These are phyloP conservation scores for Drosophila miranda DNA, from an alignment of 1,140 invertebrate genomes.

Conservation along the genomic window DNA sequence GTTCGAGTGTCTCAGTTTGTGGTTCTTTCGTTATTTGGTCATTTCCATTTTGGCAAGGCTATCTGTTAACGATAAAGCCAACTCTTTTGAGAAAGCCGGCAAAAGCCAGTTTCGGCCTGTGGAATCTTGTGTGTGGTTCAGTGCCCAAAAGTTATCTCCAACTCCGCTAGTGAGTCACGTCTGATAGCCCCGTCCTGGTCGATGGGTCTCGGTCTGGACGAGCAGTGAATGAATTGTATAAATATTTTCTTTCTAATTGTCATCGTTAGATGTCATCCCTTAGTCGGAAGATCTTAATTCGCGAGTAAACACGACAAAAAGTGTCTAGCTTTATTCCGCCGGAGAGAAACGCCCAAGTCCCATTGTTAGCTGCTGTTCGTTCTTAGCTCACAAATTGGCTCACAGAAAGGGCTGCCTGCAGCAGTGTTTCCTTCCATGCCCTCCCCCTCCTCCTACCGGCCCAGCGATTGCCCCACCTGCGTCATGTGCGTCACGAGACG, in stretches of 20 bases:
- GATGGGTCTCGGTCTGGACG: neutral
- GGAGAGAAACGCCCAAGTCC: neutral
- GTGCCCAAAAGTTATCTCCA: constrained; percentile 25
- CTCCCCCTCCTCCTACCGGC: neutral
- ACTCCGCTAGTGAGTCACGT: constrained; percentile 26
- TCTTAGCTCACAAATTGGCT: no score
- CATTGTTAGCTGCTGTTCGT: neutral
- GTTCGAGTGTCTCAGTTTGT: constrained; percentile 14
- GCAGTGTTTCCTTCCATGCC: neutral
- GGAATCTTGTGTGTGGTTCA: constrained; percentile 9
- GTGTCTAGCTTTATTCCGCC: no score
- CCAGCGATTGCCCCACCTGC: constrained; percentile 28
- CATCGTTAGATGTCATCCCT: constrained; percentile 48
- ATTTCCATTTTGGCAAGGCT: constrained; percentile 16
- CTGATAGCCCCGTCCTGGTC: neutral
- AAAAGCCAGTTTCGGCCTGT: constrained; percentile 39
- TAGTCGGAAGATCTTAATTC: constrained; percentile 55
- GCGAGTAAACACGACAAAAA: constrained; percentile 51
- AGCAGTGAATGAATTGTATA: constrained; percentile 36
- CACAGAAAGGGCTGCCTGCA: constrained; percentile 15
- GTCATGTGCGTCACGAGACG: constrained; percentile 57
- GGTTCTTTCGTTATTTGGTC: constrained; percentile 1
- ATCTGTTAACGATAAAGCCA: constrained; percentile 29
- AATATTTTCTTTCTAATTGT: constrained; percentile 58
- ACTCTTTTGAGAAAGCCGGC: constrained; percentile 16